phyloP scores from a whole-genome alignment of 2,797 vertebrate species.

The Micromesistius poutassou region DNA sequence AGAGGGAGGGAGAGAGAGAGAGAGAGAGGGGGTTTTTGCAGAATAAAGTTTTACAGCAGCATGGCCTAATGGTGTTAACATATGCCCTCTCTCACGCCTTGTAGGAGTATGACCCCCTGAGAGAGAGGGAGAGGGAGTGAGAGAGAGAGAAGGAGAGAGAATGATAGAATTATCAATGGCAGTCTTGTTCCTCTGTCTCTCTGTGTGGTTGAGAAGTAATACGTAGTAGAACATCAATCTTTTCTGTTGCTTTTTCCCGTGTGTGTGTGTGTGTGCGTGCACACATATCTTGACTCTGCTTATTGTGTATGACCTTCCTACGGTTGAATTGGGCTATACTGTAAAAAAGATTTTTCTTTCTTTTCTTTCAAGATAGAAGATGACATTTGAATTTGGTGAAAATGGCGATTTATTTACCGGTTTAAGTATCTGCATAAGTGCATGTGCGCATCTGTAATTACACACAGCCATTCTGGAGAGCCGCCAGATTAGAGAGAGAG shows the following conservation, averaged over 20 bases:
- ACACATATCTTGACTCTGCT: neutral
- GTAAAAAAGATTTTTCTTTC: too few species aligned
- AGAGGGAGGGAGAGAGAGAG: neutral
- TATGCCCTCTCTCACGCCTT: conserved; percentile 46
- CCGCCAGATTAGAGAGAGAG: conserved; percentile 17
- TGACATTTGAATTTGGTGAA: neutral
- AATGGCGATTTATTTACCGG: neutral
- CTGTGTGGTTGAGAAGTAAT: conserved; percentile 6
- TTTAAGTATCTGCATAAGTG: conserved; percentile 9
- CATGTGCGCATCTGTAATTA: conserved; percentile 17
- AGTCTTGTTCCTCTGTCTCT: conserved; percentile 17
- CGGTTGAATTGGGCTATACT: too few species aligned
- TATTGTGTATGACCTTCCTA: neutral
- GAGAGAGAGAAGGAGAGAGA: neutral
- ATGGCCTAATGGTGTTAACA: conserved; percentile 17
- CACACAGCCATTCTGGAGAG: conserved; percentile 5
- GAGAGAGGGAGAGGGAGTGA: neutral
- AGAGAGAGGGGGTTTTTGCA: conserved; percentile 19
- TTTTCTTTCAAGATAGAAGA: neutral
- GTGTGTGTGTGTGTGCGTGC: neutral
- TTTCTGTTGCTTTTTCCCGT: neutral
- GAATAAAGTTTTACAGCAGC: conserved; percentile 19
- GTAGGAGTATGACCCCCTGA: conserved; percentile 10
- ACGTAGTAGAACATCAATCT: conserved; percentile 4
- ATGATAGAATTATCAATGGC: conserved; percentile 23